phyloP scores from a whole-genome alignment of 2,113 vertebrate genomes.

The Pterocles burchelli region DNA sequence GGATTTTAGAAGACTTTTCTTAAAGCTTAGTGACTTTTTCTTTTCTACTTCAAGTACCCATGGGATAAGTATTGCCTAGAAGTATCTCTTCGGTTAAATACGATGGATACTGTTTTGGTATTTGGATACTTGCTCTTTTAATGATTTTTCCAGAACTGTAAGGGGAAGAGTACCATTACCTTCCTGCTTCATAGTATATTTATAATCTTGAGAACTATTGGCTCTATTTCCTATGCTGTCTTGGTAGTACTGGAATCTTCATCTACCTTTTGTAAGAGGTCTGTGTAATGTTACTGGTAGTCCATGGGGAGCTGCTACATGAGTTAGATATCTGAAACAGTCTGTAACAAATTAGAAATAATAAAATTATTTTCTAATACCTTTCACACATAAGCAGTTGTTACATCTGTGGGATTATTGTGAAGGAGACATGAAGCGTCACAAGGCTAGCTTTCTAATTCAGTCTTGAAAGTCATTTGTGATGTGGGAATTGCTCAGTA shows the following conservation, averaged over 20 bases:
- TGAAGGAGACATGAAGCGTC: background rate
- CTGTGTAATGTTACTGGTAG: background rate
- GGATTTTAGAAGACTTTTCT: background rate
- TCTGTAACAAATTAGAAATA: background rate
- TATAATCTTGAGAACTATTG: background rate
- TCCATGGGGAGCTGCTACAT: background rate
- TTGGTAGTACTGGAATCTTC: background rate
- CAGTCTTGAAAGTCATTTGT: background rate
- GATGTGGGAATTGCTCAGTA: background rate
- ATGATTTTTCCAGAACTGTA: background rate
- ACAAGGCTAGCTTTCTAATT: background rate
- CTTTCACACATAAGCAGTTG: background rate
- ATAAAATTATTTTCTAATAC: background rate
- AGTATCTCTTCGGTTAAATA: background rate
- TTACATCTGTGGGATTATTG: background rate
- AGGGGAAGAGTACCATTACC: background rate
- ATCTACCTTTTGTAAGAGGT: background rate
- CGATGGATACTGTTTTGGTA: background rate
- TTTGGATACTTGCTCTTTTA: background rate
- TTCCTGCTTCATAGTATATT: background rate
- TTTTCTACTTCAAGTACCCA: background rate
- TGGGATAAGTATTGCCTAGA: background rate
- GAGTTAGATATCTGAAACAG: background rate
- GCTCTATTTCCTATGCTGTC: background rate
- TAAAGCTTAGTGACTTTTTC: background rate